Base-by-base conservation (phyloP, 2,888 invertebrate species). In the Andrena marginata region DNA sequence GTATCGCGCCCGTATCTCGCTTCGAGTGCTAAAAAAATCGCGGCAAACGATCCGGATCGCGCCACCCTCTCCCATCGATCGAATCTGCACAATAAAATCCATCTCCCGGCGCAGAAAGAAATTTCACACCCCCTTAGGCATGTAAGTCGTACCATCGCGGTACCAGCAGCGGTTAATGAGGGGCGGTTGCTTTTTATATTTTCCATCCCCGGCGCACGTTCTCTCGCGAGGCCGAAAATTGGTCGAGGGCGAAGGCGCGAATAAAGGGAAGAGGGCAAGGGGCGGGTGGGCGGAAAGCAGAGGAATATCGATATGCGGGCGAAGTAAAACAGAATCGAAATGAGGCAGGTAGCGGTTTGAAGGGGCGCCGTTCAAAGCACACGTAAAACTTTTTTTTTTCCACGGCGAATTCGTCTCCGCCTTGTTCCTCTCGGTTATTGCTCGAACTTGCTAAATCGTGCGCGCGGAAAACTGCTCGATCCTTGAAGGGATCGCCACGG, bases 301-400 rank as follows among this genome's bases (percentile, higher is more conserved):
- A 26, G 75, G 89, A 85, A 90, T 90, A 92, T 90, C 91, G 90
- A 92, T 92, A 92, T 92, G 92, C 91, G 92, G 92, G 91, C 85
- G 89, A 89, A 90, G 90, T 92, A 90, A 92, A 92, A 92, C 90
- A 90, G 91, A 91, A 92, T 92, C 90, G 91, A 91, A 92, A 92
- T 91, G 91, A 92, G 92, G 91, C 90, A 90, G 90, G 87, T 83
- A 87, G 85, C 65, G 85, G 90, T 92, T 92, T 92, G 92, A 91
- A 84, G 90, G 82, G 88, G 82, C 83, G 85, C 86, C 88, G 91
- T 91, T 92, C 92, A 92, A 92, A 92, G 92, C 70, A 69, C 23
- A 74, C 67, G 56, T 83, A 85, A 85, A 81, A 42, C 42, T 42
- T 51, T 77, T 56, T 76, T 76, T 72, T n/a, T 26, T 33, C 29